A percentile compares a stretch with the other conserved stretches of the same genome.
These are phyloP conservation scores for Ectropis grisescens DNA, from an alignment of 1,140 invertebrate species.

Conservation along the genomic window DNA sequence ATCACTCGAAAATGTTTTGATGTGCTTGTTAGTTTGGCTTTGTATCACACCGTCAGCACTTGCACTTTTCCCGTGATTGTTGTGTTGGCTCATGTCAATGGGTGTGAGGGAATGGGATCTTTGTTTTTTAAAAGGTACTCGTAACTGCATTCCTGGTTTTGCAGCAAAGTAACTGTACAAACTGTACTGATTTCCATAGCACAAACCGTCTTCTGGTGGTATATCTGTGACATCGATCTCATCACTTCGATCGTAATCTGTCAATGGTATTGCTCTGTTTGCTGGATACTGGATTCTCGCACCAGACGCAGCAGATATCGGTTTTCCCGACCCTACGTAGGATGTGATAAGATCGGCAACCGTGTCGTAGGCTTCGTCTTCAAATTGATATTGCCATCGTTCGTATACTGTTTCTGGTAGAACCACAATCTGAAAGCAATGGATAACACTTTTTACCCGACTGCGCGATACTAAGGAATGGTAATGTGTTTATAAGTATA, in stretches of 20 bases:
- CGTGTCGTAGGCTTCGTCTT: constrained; percentile 93
- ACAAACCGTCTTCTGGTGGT: constrained; percentile 30
- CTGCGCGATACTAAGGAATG: no score
- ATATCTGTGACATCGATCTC: constrained; percentile 31
- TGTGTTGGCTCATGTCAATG: constrained; percentile 48
- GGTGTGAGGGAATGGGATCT: constrained; percentile 77
- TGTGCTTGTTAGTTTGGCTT: constrained; percentile 44
- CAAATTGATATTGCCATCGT: constrained; percentile 92
- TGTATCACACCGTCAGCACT: constrained; percentile 75
- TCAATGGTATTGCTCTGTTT: constrained; percentile 72
- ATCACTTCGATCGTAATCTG: constrained; percentile 44
- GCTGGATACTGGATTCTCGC: constrained; percentile 86
- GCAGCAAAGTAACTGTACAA: constrained; percentile 62
- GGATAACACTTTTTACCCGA: no score
- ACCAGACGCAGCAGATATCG: constrained; percentile 89
- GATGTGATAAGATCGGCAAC: constrained; percentile 94
- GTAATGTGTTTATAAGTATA: no score
- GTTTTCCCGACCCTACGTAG: constrained; percentile 90
- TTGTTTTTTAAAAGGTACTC: constrained; percentile 78
- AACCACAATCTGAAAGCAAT: constrained; percentile 79
- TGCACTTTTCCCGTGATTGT: constrained; percentile 71
- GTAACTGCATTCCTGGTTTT: constrained; percentile 71
- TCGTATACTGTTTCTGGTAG: constrained; percentile 93
- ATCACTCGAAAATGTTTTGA: constrained; percentile 40
- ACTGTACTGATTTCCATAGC: constrained; percentile 60